Evolutionary conservation across 1,140 invertebrate genomes (phyloP), one percentile per base, ranked within the genome.

Genomic region (Venturia canescens): DNA sequence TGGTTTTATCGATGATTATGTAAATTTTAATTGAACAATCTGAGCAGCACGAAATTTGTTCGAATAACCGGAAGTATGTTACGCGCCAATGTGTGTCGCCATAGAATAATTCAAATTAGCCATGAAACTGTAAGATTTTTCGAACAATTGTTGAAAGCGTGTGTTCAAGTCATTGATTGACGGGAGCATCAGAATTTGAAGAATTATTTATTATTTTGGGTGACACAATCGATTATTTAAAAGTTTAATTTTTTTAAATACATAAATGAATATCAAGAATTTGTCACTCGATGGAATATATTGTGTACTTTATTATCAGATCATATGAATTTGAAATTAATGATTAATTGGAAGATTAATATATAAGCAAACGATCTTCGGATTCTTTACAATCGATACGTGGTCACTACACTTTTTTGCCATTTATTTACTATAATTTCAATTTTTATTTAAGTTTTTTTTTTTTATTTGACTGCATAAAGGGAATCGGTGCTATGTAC

Each of bases 301-400:
- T 57, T 57, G 38, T 21, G 21, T 57, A 57, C 53, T 18, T 23
- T 18, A 18, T 23, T 18, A 18, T 57, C 18, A 21, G 2, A 9
- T 44, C 2, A 57, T 57, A 23, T 57, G 53, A 57, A 57, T 57
- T 4, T 3, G n/a, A 57, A 57, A n/a, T 57, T 21, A 9, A 3
- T n/a, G 53, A 23, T 44, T 44, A 1, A 29, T 70, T 38, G 21
- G 53, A 70, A 70, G 67, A 70, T 38, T 29, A 16, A 29, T 44
- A 57, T 57, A 21, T 57, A n/a, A 23, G 53, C 53, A 3, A 57
- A 70, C 67, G 16, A 16, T 31, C 38, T 26, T 29, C 67, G 38
- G 67, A 31, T 31, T 70, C 67, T 70, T 70, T 70, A 70, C 67
- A 70, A 31, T 70, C 38, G 67, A 70, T 70, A 67, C 21, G 21